Base-by-base conservation (phyloP, 2,113 vertebrate species). In the Melanocharis versteri region DNA sequence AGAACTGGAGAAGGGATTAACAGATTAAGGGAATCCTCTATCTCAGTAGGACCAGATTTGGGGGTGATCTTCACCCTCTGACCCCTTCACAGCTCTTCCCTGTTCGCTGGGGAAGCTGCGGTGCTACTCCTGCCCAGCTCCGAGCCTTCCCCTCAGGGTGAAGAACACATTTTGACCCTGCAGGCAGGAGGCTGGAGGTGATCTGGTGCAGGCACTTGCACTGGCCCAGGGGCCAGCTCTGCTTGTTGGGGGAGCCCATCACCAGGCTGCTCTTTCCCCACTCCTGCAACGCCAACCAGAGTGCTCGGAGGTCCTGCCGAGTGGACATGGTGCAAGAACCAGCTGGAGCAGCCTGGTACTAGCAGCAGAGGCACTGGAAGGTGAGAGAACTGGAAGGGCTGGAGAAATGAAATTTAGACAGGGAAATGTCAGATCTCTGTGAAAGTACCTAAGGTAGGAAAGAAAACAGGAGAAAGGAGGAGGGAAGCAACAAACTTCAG, bases 61-160 rank as follows among this genome's bases (percentile, higher is more conserved):
- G 95, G 91, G 94, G 94, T 90, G 94, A 94, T 96, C 85, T 95
- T 94, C 77, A 87, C 84, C 82, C 71, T 87, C 95, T 93, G 92
- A 93, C 88, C 83, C 62, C 58, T 95, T 86, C 76, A 80, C 82
- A 86, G 82, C 83, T 84, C 73, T 73, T 89, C 51, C 51, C 58
- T 5, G 2, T 37, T 94, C 0, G 1, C 68, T 86, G 47, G 54
- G 14, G 83, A 73, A 76, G 72, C 44, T 56, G 68, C 6, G 0
- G 47, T 51, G 47, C 76, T 72, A 6, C 85, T 95, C 61, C 78
- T 83, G 83, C 81, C 90, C 81, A 65, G 70, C 66, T 68, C 61
- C 0, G 14, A 93, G 75, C 58, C 83, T 83, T 92, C 42, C 42
- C 37, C 20, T 47, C 65, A 42, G 56, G 48, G 45, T 45, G 65